Conservation (phyloP, 2,113 vertebrate species). For the Corynorhinus townsendii region DNA sequence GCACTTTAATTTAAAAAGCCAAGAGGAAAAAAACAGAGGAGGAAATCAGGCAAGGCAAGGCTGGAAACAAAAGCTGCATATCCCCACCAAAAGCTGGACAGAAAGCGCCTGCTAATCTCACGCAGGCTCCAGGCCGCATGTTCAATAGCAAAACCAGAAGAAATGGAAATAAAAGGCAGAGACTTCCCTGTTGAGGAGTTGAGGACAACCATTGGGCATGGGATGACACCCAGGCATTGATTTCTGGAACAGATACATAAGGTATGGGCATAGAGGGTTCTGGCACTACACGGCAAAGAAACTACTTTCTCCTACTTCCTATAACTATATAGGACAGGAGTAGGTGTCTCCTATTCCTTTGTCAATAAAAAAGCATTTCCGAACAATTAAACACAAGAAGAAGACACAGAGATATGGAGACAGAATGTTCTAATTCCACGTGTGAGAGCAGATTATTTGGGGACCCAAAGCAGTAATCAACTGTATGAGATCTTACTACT, state of each 20-base stretch:
- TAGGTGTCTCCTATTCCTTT: not conserved
- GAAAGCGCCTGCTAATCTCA: not conserved
- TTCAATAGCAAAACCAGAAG: constrained; percentile 5
- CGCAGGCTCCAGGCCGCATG: not conserved
- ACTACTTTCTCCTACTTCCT: not conserved
- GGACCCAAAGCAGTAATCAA: not conserved
- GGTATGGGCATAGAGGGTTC: not conserved
- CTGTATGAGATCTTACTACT: not conserved
- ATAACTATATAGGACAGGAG: too few relatives aligned
- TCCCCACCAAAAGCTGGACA: constrained; percentile 24
- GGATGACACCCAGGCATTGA: not conserved
- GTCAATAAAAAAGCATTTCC: not conserved
- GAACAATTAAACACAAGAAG: not conserved
- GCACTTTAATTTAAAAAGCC: constrained; percentile 68
- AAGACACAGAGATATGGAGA: not conserved
- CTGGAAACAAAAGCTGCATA: constrained; percentile 17
- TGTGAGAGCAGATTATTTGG: not conserved
- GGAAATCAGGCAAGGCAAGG: constrained; percentile 41
- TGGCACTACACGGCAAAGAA: not conserved
- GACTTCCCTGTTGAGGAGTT: not conserved
- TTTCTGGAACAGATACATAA: not conserved
- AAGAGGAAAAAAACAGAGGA: constrained; percentile 31
- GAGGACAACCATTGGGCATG: not conserved
- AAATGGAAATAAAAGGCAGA: not conserved
- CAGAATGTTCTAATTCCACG: not conserved